Percentiles rank a stretch among this genome's conserved stretches.
Conservation (phyloP, 2,797 vertebrate species). For the Macropodus opercularis region DNA sequence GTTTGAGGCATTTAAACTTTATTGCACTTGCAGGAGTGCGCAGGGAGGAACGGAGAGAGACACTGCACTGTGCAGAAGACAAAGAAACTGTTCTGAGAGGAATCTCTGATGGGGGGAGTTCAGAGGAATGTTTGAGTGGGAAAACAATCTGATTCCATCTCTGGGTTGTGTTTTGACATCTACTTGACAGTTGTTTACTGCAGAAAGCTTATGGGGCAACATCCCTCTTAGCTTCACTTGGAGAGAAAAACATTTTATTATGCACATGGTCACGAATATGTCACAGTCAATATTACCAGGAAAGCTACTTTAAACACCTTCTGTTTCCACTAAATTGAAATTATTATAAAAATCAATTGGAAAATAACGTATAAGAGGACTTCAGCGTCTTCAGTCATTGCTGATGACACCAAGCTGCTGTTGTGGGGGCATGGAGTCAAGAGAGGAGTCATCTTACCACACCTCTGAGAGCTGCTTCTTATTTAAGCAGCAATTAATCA, state of each 20-base stretch:
- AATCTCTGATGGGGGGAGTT: constrained; percentile 62
- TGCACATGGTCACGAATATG: not conserved
- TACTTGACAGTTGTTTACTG: constrained; percentile 64
- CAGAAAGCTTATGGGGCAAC: constrained; percentile 36
- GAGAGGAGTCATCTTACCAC: not conserved
- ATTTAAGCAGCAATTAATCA: too few relatives aligned
- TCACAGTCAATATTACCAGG: not conserved
- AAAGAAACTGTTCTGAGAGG: constrained; percentile 57
- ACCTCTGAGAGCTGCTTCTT: not conserved
- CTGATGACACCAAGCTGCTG: too few relatives aligned
- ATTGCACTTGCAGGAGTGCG: constrained; percentile 18
- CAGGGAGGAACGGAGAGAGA: constrained; percentile 36
- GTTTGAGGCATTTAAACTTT: constrained; percentile 42
- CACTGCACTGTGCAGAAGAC: constrained; percentile 48
- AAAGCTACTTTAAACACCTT: not conserved
- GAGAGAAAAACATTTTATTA: not conserved
- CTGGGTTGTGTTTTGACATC: constrained; percentile 58
- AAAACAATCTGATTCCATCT: constrained; percentile 61
- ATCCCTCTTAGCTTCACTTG: constrained; percentile 2
- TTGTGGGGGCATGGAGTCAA: too few relatives aligned
- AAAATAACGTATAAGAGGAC: too few relatives aligned
- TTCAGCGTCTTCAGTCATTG: too few relatives aligned
- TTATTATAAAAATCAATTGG: too few relatives aligned
- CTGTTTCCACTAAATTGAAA: too few relatives aligned
- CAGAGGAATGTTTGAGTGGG: constrained; percentile 72